A percentile compares a stretch with the other conserved stretches of the same genome.
Conservation (phyloP, 30 jellyfish, hydroid and myxozoan species). For the Aurelia sp. region DNA sequence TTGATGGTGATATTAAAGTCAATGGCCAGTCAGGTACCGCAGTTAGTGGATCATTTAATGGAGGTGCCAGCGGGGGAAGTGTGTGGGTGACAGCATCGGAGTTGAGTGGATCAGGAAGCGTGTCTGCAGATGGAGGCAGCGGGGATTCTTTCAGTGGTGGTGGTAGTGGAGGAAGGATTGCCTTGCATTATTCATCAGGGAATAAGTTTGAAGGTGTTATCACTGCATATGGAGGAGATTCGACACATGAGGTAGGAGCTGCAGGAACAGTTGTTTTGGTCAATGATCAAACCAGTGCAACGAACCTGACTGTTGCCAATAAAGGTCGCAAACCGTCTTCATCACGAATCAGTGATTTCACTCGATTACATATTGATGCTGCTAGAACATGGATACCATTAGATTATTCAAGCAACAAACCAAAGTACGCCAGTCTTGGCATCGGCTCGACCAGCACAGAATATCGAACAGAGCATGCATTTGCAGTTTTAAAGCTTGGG, state of each 20-base stretch:
- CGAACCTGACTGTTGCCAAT: conserved; percentile 45
- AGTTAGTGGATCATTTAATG: conserved; percentile 49
- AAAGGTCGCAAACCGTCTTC: conserved; percentile 56
- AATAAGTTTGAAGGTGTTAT: conserved; percentile 44
- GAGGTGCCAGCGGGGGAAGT: conserved; percentile 80
- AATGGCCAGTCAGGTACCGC: conserved; percentile 62
- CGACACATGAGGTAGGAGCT: conserved; percentile 62
- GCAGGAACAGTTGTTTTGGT: conserved; percentile 62
- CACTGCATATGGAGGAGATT: conserved; percentile 65
- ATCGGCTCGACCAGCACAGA: conserved; percentile 22
- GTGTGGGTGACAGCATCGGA: conserved; percentile 38
- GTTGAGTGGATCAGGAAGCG: conserved; percentile 46
- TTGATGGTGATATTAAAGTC: conserved; percentile 66
- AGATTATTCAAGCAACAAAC: conserved; percentile 2
- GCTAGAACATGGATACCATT: conserved; percentile 73
- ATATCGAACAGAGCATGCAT: conserved; percentile 36
- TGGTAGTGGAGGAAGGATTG: conserved; percentile 78
- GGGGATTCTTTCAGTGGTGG: conserved; percentile 68
- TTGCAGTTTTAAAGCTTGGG: conserved; percentile 32
- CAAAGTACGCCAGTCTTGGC: conserved; percentile 21
- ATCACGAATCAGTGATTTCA: conserved; percentile 37
- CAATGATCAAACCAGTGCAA: conserved; percentile 12
- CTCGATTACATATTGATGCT: conserved; percentile 42
- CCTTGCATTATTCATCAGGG: conserved; percentile 28
- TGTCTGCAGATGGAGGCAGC: conserved; percentile 64